Base-by-base conservation (phyloP, 1,140 invertebrate species). In the Schlechtendalia chinensis region DNA sequence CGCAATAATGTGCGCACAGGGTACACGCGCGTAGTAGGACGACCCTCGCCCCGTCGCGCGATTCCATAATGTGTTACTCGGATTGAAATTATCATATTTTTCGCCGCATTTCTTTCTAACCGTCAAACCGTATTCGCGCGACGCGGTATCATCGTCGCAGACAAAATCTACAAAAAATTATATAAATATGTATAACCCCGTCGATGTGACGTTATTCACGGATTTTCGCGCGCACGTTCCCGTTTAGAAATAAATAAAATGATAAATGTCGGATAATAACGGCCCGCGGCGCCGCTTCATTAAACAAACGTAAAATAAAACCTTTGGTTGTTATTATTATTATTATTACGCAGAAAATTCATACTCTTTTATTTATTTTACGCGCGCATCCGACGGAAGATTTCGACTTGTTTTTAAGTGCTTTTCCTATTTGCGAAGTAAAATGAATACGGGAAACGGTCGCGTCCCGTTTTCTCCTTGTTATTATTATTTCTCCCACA, bases 361-460 rank as follows among this genome's bases (percentile, higher is more conserved):
- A n/a, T n/a, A n/a, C n/a, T n/a, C 67, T 71, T 71, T 67, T 67
- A 67, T 45, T 67, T 71, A 53, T 71, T 53, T 53, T 71, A n/a
- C n/a, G n/a, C n/a, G 45, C 14, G 47, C 67, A n/a, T 69, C 39
- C 22, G 32, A 45, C 1, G 47, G 47, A 50, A 71, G 67, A 71
- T 71, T 53, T 71, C 47, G 65, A 69, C 65, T 69, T 47, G 67
- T 50, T 69, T n/a, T 69, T 69, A 69, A 69, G 47, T 71, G 67
- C 45, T 71, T 71, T 71, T 71, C 67, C 54, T 22, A 12, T 45
- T 45, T 17, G 65, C 39, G 39, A 47, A 69, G 47, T 27, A 69
- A 47, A 69, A 71, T 71, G 50, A 71, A 71, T 71, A 53, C 22
- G 67, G 67, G 27, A 71, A 71, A 71, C 29, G 67, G 67, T 11